A percentile compares a stretch with the other conserved stretches of the same genome.
Conservation (phyloP, 2,888 invertebrate species). For the Cephus spinipes region DNA sequence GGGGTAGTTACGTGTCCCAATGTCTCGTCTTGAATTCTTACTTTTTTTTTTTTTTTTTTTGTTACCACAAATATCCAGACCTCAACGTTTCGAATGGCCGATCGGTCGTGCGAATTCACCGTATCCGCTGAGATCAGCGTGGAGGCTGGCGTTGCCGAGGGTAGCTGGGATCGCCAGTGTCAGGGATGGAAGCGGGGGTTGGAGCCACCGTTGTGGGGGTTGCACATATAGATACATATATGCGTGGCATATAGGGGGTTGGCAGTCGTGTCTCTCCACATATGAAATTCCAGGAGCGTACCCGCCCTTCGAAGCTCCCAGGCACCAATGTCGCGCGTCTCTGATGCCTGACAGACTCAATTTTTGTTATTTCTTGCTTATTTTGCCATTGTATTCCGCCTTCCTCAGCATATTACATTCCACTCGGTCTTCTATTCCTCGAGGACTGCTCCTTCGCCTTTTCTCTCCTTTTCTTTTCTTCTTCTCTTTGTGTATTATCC, state of each 20-base stretch:
- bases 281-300: conserved; percentile 39
- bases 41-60: too few relatives aligned
- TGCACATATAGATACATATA: not conserved
- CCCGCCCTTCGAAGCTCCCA: conserved; percentile 24
- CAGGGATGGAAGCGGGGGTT: conserved; percentile 11
- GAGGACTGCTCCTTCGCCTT: conserved; percentile 25
- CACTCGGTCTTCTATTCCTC: conserved; percentile 14
- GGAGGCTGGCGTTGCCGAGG: conserved; percentile 13
- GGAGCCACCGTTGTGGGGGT: conserved; percentile 16
- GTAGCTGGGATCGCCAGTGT: conserved; percentile 10
- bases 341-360: conserved; percentile 17
- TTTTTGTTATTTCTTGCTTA: conserved; percentile 13
- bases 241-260: not conserved
- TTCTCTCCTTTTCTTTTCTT: conserved; percentile 23
- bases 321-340: conserved; percentile 9
- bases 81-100: not conserved
- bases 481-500: conserved; percentile 27
- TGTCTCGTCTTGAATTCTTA: not conserved
- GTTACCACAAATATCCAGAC: not conserved
- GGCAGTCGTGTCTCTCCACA: conserved; percentile 28
- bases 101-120: not conserved
- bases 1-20: not conserved
- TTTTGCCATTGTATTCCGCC: conserved; percentile 11
- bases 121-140: not conserved
- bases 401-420: conserved; percentile 6